A percentile compares a stretch with the other conserved stretches of the same genome.
phyloP scores from a whole-genome alignment of 2,113 vertebrate species.

The Peromyscus polionotus region DNA sequence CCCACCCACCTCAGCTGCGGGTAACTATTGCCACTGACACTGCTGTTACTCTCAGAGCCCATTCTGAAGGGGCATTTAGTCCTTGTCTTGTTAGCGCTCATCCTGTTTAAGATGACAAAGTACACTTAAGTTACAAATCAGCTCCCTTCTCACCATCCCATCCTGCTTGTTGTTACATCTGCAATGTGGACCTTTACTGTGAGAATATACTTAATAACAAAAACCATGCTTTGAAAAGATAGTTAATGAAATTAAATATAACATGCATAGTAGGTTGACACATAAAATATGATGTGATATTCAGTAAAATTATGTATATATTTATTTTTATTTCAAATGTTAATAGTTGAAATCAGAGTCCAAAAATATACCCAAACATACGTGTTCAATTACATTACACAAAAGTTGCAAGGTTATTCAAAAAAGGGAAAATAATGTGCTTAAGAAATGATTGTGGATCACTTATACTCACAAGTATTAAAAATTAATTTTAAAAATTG shows the following conservation, averaged over 20 bases:
- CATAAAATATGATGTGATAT: neutral
- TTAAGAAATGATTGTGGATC: neutral
- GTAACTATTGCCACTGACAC: neutral
- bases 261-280: neutral
- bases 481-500: conserved; percentile 9
- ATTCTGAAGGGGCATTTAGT: neutral
- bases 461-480: neutral
- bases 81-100: neutral
- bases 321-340: conserved; percentile 12
- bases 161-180: neutral
- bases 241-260: neutral
- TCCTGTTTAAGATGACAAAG: neutral
- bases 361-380: neutral
- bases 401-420: neutral
- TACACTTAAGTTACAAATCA: neutral
- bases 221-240: neutral
- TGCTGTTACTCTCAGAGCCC: neutral
- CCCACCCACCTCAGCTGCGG: neutral
- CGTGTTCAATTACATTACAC: neutral
- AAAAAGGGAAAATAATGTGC: neutral
- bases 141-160: neutral
- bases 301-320: neutral
- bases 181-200: neutral
- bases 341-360: neutral
- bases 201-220: conserved; percentile 11